Percentiles rank a stretch among this genome's conserved stretches.
phyloP scores from a whole-genome alignment of 1,140 invertebrate species.

The Akabosia matsudoensis region DNA sequence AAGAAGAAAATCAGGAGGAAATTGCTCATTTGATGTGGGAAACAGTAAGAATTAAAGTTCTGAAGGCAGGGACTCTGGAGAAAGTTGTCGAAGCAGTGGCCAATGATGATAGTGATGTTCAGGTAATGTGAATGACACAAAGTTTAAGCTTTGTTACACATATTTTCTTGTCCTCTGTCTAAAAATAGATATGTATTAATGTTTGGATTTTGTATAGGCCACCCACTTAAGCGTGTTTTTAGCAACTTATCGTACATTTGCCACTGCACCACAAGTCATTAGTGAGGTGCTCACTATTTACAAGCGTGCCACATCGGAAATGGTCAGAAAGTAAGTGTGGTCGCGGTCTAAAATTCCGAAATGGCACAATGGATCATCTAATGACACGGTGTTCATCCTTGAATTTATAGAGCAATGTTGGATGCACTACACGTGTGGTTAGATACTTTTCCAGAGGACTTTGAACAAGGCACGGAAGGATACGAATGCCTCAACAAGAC shows the following conservation, averaged over 20 bases:
- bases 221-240: constrained; percentile 97
- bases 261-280: constrained; percentile 75
- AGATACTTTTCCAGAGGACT: constrained; percentile 94
- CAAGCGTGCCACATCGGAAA: constrained; percentile 41
- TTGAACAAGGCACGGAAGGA: constrained; percentile 54
- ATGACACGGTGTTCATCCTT: too few species aligned
- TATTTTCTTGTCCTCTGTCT: neutral
- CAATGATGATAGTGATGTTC: constrained; percentile 80
- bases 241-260: constrained; percentile 86
- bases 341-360: neutral
- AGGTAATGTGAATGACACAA: constrained; percentile 29
- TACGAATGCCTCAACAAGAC: constrained; percentile 51
- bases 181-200: constrained; percentile 8
- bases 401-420: constrained; percentile 66
- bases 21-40: constrained; percentile 98
- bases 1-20: constrained; percentile 53
- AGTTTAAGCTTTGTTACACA: neutral
- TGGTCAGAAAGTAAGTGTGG: constrained; percentile 37
- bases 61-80: constrained; percentile 93
- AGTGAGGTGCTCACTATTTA: constrained; percentile 38
- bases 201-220: constrained; percentile 67
- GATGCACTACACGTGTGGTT: constrained; percentile 88
- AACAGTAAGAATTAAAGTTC: constrained; percentile 90
- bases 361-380: neutral
- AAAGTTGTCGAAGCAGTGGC: constrained; percentile 87